Conservation (phyloP, 2,797 vertebrate species). For the Propithecus perrieri region DNA sequence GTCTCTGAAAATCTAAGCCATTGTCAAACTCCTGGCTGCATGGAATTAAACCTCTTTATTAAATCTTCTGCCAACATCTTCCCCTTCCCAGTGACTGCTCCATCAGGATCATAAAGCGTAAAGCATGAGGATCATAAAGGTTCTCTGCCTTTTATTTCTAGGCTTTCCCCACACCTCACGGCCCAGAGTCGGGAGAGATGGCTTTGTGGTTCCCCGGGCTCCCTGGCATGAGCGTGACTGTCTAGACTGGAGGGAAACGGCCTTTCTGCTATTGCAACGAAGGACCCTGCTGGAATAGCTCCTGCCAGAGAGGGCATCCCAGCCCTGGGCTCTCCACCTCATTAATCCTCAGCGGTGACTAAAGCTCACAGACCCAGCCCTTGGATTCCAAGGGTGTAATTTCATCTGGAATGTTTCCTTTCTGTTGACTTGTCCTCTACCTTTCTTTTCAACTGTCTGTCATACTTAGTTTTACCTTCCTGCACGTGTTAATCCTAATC, state of each 20-base stretch:
- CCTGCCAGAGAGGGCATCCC: neutral
- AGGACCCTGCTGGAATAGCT: neutral
- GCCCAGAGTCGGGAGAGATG: neutral
- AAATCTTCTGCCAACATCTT: neutral
- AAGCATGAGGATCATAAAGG: neutral
- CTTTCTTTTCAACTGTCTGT: slow-evolving; percentile 33
- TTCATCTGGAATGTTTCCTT: neutral
- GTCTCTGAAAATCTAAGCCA: neutral
- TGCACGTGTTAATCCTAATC: neutral
- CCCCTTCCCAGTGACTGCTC: neutral
- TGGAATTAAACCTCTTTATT: neutral
- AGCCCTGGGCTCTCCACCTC: neutral
- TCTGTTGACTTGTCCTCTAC: neutral
- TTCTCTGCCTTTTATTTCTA: neutral
- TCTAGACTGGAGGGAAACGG: neutral
- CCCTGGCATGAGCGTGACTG: neutral
- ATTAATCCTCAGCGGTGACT: neutral
- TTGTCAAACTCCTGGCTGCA: neutral
- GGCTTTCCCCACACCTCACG: neutral
- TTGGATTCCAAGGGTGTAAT: neutral
- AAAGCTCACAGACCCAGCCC: neutral
- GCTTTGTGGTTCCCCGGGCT: neutral
- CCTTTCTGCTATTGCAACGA: neutral
- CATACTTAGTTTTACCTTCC: neutral
- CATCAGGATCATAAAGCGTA: neutral